These are phyloP conservation scores for Galeopterus variegatus DNA, from an alignment of 2,113 vertebrate genomes.

Conservation along the genomic window DNA sequence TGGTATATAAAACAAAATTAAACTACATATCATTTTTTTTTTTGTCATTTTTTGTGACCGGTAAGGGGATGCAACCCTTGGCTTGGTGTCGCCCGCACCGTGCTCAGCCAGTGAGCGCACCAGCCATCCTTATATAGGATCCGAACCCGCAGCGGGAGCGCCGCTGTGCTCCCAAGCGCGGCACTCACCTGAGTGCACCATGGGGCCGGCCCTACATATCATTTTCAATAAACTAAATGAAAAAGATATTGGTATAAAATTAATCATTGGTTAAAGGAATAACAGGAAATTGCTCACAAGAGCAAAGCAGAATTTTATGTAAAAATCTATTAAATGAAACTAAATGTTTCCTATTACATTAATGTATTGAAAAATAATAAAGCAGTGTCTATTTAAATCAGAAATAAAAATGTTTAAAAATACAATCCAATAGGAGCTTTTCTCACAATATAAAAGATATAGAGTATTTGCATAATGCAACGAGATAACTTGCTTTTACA, in stretches of 20 bases:
- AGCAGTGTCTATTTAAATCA: not conserved
- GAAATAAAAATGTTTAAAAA: not conserved
- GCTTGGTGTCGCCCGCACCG: no score
- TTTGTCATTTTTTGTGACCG: no score
- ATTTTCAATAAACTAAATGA: not conserved
- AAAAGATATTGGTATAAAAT: not conserved
- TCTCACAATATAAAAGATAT: not conserved
- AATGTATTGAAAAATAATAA: not conserved
- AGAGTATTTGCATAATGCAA: not conserved
- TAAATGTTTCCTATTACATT: not conserved
- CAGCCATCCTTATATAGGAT: no score
- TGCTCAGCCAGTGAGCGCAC: no score
- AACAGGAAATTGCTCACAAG: not conserved
- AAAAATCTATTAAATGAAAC: not conserved
- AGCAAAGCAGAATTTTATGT: not conserved
- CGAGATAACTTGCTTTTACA: not conserved
- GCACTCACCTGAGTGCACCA: no score
- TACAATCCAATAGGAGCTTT: not conserved
- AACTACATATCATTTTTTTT: no score
- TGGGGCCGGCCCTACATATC: no score
- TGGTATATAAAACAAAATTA: no score
- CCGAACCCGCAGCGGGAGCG: no score
- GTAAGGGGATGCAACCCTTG: no score
- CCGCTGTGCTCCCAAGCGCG: no score
- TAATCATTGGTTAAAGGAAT: not conserved